Percentiles rank a stretch among this genome's conserved stretches.
phyloP scores from a whole-genome alignment of 2,113 vertebrate species.

The Phainopepla nitens region DNA sequence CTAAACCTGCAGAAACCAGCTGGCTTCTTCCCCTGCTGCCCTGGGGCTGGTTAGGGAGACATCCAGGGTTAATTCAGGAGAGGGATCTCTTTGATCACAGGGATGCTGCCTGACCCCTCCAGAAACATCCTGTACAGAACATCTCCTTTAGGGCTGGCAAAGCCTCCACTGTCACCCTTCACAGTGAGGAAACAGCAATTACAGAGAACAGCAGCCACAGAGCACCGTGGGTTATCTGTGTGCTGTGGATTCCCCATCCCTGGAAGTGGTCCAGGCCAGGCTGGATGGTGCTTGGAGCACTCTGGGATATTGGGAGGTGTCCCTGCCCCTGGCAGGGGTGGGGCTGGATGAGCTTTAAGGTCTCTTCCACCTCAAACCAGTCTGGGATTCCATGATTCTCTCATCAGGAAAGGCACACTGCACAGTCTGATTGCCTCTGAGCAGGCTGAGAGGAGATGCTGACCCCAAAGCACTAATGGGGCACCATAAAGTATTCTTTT shows the following conservation, averaged over 20 bases:
- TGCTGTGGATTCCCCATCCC: neutral
- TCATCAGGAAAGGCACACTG: neutral
- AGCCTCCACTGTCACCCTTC: neutral
- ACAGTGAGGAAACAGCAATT: neutral
- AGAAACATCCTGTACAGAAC: neutral
- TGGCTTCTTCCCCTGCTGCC: neutral
- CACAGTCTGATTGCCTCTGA: fast-evolving
- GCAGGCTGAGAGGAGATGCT: neutral
- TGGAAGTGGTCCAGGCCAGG: fast-evolving
- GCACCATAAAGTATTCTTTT: neutral
- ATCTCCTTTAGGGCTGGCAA: neutral
- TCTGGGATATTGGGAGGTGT: neutral
- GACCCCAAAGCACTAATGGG: neutral
- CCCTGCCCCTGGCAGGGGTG: neutral
- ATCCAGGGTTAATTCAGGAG: fast-evolving
- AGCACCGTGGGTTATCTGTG: fast-evolving
- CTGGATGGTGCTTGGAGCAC: neutral
- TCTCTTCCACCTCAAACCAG: neutral
- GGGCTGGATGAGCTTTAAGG: neutral
- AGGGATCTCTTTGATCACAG: neutral
- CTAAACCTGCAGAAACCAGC: neutral
- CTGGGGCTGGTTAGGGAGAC: neutral
- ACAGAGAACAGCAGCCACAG: neutral
- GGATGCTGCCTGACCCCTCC: neutral
- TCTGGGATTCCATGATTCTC: neutral